Evolutionary conservation across 1,140 invertebrate genomes (phyloP).

Genomic region (Anastrepha obliqua): DNA sequence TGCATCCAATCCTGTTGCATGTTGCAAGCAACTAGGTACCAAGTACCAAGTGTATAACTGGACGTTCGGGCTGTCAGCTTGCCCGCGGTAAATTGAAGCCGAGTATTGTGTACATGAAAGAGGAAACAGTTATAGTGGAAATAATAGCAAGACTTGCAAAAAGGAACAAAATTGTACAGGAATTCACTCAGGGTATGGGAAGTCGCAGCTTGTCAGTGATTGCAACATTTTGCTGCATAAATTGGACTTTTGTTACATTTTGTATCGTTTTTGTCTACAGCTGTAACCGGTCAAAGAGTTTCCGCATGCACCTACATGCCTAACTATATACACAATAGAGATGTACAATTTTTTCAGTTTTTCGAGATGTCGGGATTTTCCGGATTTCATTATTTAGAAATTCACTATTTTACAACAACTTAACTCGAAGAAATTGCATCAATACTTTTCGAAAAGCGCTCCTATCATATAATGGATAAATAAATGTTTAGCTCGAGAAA

Average conservation of each 20-base stretch:
- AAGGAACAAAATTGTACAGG: neutral
- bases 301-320: neutral
- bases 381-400: neutral
- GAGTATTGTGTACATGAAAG: neutral
- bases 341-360: neutral
- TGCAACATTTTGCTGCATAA: slow-evolving; percentile 41
- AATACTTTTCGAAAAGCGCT: neutral
- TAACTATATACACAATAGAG: neutral
- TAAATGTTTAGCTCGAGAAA: neutral
- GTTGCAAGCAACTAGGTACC: neutral
- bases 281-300: neutral
- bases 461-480: neutral
- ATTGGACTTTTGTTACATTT: neutral
- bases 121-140: neutral
- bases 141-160: neutral
- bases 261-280: neutral
- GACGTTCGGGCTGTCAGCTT: neutral
- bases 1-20: slow-evolving; percentile 16
- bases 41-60: neutral
- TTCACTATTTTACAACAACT: neutral
- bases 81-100: neutral
- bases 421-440: no score
- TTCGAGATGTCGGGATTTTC: neutral
- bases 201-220: neutral
- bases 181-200: neutral